Percentiles rank a stretch among this genome's conserved stretches.
phyloP scores from a whole-genome alignment of 2,797 vertebrate genomes.

The Hyperoplus lanceolatus region DNA sequence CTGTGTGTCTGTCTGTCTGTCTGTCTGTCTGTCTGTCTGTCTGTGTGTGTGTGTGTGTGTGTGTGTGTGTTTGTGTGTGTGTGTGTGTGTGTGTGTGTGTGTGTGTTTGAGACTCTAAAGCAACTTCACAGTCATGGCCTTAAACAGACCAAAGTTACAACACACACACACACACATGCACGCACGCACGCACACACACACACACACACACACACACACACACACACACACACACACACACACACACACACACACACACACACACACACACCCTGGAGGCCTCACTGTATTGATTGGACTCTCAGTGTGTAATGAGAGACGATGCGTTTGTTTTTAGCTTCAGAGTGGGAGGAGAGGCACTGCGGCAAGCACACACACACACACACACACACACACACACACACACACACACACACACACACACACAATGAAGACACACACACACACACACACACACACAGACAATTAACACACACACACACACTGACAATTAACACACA shows the following conservation, averaged over 20 bases:
- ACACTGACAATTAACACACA: no score
- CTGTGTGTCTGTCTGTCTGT: no score
- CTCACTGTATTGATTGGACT: slow-evolving; percentile 64
- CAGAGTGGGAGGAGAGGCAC: slow-evolving; percentile 72
- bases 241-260: slow-evolving; percentile 10
- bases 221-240: neutral
- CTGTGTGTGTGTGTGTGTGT: no score
- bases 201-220: neutral
- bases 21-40: no score
- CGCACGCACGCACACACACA: neutral
- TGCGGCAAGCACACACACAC: slow-evolving; percentile 50
- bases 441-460: slow-evolving; percentile 17
- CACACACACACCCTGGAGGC: slow-evolving; percentile 48
- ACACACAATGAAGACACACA: no score
- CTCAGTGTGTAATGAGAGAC: slow-evolving; percentile 72
- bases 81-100: no score
- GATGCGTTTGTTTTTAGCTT: slow-evolving; percentile 75
- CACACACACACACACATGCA: neutral
- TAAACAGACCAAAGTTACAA: no score
- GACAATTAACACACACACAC: no score
- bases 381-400: slow-evolving; percentile 16
- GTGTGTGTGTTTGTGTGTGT: no score
- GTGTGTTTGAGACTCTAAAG: no score
- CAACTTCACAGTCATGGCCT: no score
- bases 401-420: no score